phyloP scores from a whole-genome alignment of 2,113 vertebrate species.

The Labeo catla region DNA sequence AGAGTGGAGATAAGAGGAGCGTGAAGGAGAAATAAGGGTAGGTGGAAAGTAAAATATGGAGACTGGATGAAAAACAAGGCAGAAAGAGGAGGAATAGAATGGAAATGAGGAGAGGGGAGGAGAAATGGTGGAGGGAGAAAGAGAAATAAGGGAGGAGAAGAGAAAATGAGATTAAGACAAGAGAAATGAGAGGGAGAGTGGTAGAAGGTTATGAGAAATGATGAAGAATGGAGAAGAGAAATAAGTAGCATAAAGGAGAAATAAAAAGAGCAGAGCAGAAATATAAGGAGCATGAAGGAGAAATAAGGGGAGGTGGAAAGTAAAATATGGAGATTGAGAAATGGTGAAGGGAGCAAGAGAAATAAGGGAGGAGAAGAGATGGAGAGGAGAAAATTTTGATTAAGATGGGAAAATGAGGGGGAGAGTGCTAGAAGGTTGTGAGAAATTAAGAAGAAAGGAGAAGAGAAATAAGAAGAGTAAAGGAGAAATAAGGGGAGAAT shows the following conservation, averaged over 20 bases:
- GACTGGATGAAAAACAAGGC: neutral
- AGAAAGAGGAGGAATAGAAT: too few relatives aligned
- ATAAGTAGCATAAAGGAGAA: neutral
- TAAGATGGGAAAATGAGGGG: too few relatives aligned
- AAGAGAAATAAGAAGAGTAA: neutral
- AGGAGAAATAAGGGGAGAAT: neutral
- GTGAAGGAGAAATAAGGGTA: neutral
- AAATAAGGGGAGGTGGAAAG: neutral
- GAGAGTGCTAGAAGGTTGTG: too few relatives aligned
- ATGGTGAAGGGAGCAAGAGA: neutral
- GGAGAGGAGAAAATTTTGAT: neutral
- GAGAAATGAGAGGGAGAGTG: constrained; percentile 5
- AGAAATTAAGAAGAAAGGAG: neutral
- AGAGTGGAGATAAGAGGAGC: neutral
- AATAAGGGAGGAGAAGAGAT: neutral
- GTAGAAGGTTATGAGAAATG: neutral
- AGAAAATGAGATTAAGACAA: neutral
- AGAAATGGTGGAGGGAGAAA: constrained; percentile 59
- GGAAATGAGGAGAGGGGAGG: neutral
- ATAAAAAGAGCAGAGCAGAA: neutral
- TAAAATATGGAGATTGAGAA: neutral
- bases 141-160: neutral
- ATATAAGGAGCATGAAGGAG: neutral
- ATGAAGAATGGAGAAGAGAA: neutral
- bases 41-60: neutral